Conservation (phyloP, 2,113 vertebrate species). For the Lophochroa leadbeateri region DNA sequence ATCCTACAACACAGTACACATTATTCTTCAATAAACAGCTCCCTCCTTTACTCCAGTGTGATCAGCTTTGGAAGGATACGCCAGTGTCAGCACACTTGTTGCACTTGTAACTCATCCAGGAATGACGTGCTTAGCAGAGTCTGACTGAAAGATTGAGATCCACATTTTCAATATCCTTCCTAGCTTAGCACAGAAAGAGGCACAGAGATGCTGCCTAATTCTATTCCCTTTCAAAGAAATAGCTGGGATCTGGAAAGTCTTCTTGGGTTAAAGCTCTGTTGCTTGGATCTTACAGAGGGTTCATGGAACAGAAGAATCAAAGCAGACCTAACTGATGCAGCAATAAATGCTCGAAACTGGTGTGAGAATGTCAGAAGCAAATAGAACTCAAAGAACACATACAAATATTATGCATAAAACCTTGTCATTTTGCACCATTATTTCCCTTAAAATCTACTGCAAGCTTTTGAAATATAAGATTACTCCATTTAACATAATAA, state of each 20-base stretch:
- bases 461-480: conserved; percentile 16
- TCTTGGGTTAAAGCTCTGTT: neutral
- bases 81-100: neutral
- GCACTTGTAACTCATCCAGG: neutral
- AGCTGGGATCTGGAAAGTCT: neutral
- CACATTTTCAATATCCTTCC: neutral
- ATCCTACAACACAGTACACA: neutral
- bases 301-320: neutral
- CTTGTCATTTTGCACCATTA: neutral
- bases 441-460: conserved; percentile 15
- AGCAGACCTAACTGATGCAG: neutral
- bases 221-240: neutral
- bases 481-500: conserved; percentile 13
- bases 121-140: neutral
- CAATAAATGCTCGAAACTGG: neutral
- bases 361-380: neutral
- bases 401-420: neutral
- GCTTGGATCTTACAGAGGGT: neutral
- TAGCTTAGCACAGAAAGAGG: neutral
- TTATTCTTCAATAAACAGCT: neutral
- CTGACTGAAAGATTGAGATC: neutral
- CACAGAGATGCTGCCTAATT: neutral
- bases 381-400: neutral
- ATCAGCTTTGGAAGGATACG: neutral
- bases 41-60: neutral